Conservation (phyloP, 2,797 vertebrate species). For the Falco naumanni region DNA sequence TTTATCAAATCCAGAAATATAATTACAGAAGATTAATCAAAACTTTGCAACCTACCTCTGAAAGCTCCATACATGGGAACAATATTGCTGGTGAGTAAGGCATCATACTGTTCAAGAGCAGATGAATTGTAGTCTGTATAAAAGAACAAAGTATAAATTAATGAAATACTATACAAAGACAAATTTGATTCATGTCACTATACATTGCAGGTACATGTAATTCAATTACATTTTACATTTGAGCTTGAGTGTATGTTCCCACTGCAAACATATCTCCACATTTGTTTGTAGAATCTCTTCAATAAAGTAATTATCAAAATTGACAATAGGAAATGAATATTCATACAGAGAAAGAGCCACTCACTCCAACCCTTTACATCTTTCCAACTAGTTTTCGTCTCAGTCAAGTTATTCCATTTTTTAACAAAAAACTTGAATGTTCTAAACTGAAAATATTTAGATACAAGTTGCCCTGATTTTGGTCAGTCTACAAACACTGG, state of each 20-base stretch:
- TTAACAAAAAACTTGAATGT: slow-evolving; percentile 23
- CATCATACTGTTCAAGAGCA: slow-evolving; percentile 77
- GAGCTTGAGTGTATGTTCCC: background rate
- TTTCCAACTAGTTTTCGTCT: background rate
- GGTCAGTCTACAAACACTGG: slow-evolving; percentile 40
- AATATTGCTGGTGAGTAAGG: slow-evolving; percentile 91
- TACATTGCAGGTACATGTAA: background rate
- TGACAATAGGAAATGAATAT: background rate
- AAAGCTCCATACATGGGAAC: slow-evolving; percentile 91
- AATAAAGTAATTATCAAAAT: background rate
- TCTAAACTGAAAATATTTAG: slow-evolving; percentile 58
- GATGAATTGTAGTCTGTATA: slow-evolving; percentile 69
- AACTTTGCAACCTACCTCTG: slow-evolving; percentile 80
- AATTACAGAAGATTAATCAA: background rate
- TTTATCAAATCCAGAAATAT: background rate
- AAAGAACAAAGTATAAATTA: background rate
- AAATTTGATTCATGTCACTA: background rate
- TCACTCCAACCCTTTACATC: background rate
- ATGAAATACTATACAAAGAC: background rate
- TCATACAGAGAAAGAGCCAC: background rate
- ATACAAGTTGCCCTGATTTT: background rate
- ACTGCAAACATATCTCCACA: background rate
- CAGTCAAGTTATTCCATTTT: background rate
- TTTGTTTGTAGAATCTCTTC: background rate
- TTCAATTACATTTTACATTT: background rate